Evolutionary conservation across 2,888 invertebrate species (phyloP).

Genomic region (Thecocarcelia acutangulata): DNA sequence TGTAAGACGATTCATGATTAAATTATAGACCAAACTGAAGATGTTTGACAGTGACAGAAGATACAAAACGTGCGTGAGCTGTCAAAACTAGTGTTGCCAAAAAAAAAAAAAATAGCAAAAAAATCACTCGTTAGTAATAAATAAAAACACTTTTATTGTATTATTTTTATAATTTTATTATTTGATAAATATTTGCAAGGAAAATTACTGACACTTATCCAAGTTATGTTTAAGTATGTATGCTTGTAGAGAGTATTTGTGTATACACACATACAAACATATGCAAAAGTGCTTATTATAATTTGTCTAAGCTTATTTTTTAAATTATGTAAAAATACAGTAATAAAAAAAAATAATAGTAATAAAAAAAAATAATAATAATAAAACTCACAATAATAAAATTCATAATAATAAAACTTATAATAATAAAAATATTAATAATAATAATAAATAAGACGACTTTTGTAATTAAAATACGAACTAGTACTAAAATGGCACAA

Average conservation of each 20-base stretch:
- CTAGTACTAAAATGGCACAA: conserved; percentile 61
- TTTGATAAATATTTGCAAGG: conserved; percentile 50
- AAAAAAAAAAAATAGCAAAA: no score
- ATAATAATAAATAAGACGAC: conserved; percentile 58
- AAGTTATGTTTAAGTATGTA: conserved; percentile 21
- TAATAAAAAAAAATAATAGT: conserved; percentile 50
- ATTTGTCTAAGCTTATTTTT: conserved; percentile 48
- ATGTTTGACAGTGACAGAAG: no score
- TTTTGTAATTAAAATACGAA: conserved; percentile 49
- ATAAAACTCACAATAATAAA: no score
- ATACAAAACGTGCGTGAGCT: no score
- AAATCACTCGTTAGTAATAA: no score
- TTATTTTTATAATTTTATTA: conserved; percentile 29
- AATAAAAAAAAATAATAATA: conserved; percentile 6
- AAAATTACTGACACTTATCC: conserved; percentile 43
- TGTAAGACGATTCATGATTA: no score
- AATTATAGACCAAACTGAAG: no score
- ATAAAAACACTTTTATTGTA: neutral
- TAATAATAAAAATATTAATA: conserved; percentile 34
- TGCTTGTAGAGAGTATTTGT: neutral
- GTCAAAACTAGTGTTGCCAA: no score
- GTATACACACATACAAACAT: neutral
- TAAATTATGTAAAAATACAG: conserved; percentile 56
- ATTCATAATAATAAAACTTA: no score
- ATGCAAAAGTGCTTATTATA: conserved; percentile 20